Base-by-base conservation (phyloP, 2,797 vertebrate species). In the Rhinella marina region DNA sequence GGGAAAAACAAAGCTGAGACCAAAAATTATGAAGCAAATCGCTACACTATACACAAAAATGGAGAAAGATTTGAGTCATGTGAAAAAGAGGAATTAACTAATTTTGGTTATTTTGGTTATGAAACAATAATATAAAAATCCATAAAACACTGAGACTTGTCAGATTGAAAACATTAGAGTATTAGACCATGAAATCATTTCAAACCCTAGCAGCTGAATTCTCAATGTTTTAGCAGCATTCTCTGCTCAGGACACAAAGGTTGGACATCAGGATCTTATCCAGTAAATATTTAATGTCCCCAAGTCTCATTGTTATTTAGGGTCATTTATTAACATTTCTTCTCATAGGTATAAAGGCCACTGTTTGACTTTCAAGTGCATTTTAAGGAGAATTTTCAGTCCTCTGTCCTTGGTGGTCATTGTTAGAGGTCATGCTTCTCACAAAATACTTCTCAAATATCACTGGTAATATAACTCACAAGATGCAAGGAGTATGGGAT, bases 311-410 rank as follows among this genome's bases (percentile, higher is more conserved):
- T 75, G 72, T 75, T 75, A 9, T 75, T 23, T 75, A 50, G 41
- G 72, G 41, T 75, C 16, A 50, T 75, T 75, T 50, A 50, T 50
- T 75, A 75, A 50, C 72, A 23, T 75, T 48, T 75, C 19, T 75
- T 48, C 72, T 29, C 19, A 50, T 23, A 13, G 72, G 41, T 3
- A 3, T 9, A 75, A 75, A 48, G 72, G 41, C 19, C 32, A 23
- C 41, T 75, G 32, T 48, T 75, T 75, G 19, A 48, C 41, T 75
- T 75, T 75, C 32, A 75, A 75, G 72, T 48, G 19, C 41, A 50
- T 23, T 75, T 75, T 21, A 50, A 75, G 41, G 72, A 50, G 41
- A 75, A 75, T 23, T 48, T 41, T 9, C 27, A 66, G 62, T 25
- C 10, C 17, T 66, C n/a, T 70, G 66, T 75, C 41, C 32, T 23